Evolutionary conservation across 1,140 invertebrate species (phyloP).

Genomic region (Lepidostoma basale): DNA sequence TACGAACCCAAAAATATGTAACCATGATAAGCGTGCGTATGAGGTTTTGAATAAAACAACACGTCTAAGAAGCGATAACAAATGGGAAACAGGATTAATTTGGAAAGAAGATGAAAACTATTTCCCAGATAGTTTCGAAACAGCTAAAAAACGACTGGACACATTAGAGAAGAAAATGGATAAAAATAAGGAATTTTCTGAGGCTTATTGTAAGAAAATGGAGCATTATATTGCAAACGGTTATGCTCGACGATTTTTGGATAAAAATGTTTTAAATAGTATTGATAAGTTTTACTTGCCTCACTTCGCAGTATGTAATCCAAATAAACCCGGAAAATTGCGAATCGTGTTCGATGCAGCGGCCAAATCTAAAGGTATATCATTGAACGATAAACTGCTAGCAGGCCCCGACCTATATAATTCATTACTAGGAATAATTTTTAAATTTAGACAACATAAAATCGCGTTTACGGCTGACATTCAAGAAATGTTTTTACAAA

Average conservation of each 20-base stretch:
- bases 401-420: neutral
- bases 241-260: too few relatives aligned
- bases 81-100: neutral
- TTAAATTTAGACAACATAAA: conserved; percentile 8
- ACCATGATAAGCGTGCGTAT: neutral
- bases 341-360: neutral
- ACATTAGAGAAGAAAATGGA: neutral
- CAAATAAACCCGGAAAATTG: neutral
- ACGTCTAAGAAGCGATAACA: neutral
- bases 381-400: neutral
- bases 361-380: neutral
- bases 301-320: neutral
- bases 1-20: neutral
- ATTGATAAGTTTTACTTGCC: neutral
- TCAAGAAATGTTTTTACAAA: conserved; percentile 6
- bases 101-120: neutral
- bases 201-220: neutral
- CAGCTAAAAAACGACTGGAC: neutral
- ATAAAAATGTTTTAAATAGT: neutral
- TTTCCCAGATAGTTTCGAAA: neutral
- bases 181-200: neutral
- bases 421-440: neutral
- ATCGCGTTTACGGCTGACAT: neutral
- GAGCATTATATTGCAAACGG: neutral
- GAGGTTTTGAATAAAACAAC: neutral